Evolutionary conservation across 2,113 vertebrate species (phyloP), one percentile per base, ranked within the genome.

Genomic region (Myotis brandtii): DNA sequence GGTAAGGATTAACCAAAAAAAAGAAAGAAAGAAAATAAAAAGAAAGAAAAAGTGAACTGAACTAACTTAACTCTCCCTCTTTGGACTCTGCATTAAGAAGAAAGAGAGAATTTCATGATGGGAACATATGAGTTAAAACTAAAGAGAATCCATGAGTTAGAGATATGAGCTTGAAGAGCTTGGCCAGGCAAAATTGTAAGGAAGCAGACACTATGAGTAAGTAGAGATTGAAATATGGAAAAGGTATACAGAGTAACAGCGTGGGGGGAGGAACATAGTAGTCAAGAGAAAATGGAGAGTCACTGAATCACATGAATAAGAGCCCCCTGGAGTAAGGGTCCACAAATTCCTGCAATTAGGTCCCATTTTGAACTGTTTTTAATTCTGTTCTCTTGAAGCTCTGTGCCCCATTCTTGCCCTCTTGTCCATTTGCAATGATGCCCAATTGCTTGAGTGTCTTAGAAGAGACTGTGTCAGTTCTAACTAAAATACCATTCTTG

Each of bases 401-500:
- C 54, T 80, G 56, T 48, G 64, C 23, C 66, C 62, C 46, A 27
- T 83, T 59, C 30, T 73, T 17, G 32, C 46, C 64, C 34, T 84
- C 43, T 59, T 56, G n/a, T 77, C 52, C 50, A 48, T 73, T 94
- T 92, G 43, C 27, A 75, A 69, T 40, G 50, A 62, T n/a, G 56
- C 5, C 59, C 56, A 93, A 30, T 73, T 82, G 40, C 59, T 77
- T 37, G 37, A 46, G 66, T 81, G 20, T 43, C 81, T 73, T 40
- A 59, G 46, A 52, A 94, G 34, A n/a, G 43, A 40, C 16, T 40
- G 23, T 85, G 34, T 30, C 52, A 77, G 25, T 69, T 84, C 76
- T 92, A 70, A 80, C 16, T 59, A 80, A 88, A 89, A 92, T 66
- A 86, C 52, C 25, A 48, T 67, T 86, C 32, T 93, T 83, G 11